These are phyloP conservation scores for Pachyseris speciosa DNA, from an alignment of 64 coral and sea anemone species.

Conservation along the genomic window DNA sequence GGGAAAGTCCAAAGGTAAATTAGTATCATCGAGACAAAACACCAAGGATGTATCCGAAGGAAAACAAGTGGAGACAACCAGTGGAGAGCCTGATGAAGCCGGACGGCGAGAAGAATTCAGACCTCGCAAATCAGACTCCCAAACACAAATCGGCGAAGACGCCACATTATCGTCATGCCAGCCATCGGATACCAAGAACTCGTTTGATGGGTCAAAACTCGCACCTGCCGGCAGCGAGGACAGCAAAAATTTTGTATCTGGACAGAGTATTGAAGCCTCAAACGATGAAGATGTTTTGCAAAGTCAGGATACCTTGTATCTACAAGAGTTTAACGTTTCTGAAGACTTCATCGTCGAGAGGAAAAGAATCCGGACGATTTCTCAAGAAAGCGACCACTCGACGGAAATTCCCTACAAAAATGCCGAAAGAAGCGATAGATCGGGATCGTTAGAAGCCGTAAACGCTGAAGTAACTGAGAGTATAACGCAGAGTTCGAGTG, in stretches of 20 bases:
- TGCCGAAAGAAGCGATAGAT: neutral
- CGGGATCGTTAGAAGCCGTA: neutral
- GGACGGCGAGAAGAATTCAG: neutral
- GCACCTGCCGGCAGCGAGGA: neutral
- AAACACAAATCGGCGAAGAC: neutral
- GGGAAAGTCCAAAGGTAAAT: neutral
- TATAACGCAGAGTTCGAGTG: neutral
- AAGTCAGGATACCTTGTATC: conserved; percentile 17
- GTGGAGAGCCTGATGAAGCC: neutral
- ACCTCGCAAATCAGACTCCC: neutral
- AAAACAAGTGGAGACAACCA: neutral
- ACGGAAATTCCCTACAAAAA: neutral
- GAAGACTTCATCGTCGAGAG: neutral
- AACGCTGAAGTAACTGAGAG: neutral
- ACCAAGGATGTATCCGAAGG: neutral
- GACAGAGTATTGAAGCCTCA: neutral
- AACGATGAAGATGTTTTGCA: neutral
- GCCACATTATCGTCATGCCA: neutral
- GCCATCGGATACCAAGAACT: neutral
- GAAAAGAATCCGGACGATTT: neutral
- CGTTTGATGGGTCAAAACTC: neutral
- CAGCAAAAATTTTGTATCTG: neutral
- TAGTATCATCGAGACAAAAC: neutral
- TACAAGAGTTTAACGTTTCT: neutral
- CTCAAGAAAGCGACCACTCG: neutral